phyloP scores from a whole-genome alignment of 2,888 invertebrate genomes.

The Phasia obesa region DNA sequence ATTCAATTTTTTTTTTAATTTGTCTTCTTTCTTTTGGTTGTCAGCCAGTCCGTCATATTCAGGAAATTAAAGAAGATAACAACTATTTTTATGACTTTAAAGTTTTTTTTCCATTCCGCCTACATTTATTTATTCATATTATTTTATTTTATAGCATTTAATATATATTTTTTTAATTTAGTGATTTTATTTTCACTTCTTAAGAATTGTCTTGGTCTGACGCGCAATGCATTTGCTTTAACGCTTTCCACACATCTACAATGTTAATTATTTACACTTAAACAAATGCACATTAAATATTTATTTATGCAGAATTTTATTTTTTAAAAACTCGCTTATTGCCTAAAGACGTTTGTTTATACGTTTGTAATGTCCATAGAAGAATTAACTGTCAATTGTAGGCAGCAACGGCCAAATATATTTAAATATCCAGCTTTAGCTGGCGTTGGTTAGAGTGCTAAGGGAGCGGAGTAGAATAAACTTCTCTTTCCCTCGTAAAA shows the following conservation, averaged over 20 bases:
- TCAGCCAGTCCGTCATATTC: conserved; percentile 57
- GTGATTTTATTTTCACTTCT: conserved; percentile 65
- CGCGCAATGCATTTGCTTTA: conserved; percentile 37
- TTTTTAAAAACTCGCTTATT: conserved; percentile 49
- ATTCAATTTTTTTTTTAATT: conserved; percentile 29
- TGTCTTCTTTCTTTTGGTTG: conserved; percentile 16
- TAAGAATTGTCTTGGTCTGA: conserved; percentile 37
- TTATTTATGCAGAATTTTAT: conserved; percentile 60
- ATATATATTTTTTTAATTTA: conserved; percentile 32
- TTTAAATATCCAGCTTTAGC: not conserved
- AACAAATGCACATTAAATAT: conserved; percentile 18
- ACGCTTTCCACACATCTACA: conserved; percentile 42
- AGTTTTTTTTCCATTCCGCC: conserved; percentile 26
- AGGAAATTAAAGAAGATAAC: conserved; percentile 66
- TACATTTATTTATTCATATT: not conserved
- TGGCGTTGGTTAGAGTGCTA: not conserved
- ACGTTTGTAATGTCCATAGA: conserved; percentile 56
- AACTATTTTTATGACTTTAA: conserved; percentile 67
- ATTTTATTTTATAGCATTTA: conserved; percentile 2
- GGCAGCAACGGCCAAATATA: not conserved
- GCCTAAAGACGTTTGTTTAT: conserved; percentile 41
- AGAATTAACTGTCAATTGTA: conserved; percentile 56
- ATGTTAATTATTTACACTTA: conserved; percentile 55
- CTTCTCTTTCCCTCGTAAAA: conserved; percentile 28
- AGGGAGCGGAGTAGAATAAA: conserved; percentile 28